These are phyloP conservation scores for Crax fasciolata DNA, from an alignment of 2,797 vertebrate species.

Conservation along the genomic window DNA sequence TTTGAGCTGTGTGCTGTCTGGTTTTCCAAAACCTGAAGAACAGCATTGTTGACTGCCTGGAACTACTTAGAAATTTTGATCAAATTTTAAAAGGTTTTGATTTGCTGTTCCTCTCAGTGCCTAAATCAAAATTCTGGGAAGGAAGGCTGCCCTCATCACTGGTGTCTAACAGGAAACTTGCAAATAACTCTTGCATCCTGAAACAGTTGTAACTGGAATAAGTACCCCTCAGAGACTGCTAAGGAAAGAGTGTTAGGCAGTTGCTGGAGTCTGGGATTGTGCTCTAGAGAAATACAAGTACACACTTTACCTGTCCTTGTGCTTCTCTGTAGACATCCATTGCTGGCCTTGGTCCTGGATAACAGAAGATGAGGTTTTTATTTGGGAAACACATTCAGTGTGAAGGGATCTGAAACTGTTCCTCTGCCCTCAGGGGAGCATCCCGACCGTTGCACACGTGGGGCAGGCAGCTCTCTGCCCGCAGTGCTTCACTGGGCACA, in stretches of 20 bases:
- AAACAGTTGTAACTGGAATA: background rate
- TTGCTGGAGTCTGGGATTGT: accelerated
- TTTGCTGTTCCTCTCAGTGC: accelerated
- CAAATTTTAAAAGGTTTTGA: background rate
- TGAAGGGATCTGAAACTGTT: background rate
- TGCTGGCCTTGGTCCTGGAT: accelerated
- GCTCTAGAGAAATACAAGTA: background rate
- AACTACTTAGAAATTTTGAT: background rate
- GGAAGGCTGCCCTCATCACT: background rate
- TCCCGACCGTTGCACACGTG: accelerated
- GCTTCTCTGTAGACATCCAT: accelerated
- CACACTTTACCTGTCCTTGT: accelerated
- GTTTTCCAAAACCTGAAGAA: background rate
- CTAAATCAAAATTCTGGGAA: no score
- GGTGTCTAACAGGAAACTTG: background rate
- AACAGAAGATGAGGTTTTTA: accelerated
- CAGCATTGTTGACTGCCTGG: background rate
- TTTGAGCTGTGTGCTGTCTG: background rate
- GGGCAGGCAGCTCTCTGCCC: accelerated
- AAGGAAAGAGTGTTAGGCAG: accelerated
- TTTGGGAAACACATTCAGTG: background rate
- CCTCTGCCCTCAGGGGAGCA: background rate
- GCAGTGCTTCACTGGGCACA: background rate
- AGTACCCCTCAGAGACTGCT: background rate
- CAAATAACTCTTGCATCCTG: background rate